Conservation (phyloP, 2,113 vertebrate genomes). For the Chiloscyllium plagiosum region DNA sequence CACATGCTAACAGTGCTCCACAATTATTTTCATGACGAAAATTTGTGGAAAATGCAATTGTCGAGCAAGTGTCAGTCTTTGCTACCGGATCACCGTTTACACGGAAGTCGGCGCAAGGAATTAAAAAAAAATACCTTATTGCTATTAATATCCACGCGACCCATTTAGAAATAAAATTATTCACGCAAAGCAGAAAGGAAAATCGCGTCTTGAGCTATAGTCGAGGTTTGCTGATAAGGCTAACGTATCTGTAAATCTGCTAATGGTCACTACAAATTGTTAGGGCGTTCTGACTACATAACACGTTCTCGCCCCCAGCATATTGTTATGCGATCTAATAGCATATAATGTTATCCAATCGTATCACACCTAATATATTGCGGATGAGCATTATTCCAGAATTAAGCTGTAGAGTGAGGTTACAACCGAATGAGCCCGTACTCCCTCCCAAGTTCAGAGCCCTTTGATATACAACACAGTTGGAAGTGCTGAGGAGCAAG, state of each 20-base stretch:
- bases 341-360: slow-evolving; percentile 31
- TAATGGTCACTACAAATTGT: slow-evolving; percentile 22
- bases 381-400: background rate
- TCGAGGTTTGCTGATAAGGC: background rate
- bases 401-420: background rate
- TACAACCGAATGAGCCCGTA: background rate
- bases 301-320: slow-evolving; percentile 32
- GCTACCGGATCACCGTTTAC: background rate
- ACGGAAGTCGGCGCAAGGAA: background rate
- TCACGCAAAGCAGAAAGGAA: background rate
- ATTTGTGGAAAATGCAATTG: slow-evolving; percentile 4
- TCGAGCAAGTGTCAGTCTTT: background rate
- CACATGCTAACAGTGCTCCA: slow-evolving; percentile 37
- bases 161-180: background rate
- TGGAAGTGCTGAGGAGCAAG: background rate
- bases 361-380: slow-evolving; percentile 1
- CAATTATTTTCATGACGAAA: background rate
- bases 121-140: background rate
- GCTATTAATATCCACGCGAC: background rate
- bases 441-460: background rate
- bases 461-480: background rate
- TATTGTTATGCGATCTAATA: slow-evolving; percentile 20
- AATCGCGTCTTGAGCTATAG: background rate
- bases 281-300: slow-evolving; percentile 7
- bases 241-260: slow-evolving; percentile 15